These are phyloP conservation scores for Ornithoptera priamus DNA, from an alignment of 2,888 invertebrate species.

Conservation along the genomic window DNA sequence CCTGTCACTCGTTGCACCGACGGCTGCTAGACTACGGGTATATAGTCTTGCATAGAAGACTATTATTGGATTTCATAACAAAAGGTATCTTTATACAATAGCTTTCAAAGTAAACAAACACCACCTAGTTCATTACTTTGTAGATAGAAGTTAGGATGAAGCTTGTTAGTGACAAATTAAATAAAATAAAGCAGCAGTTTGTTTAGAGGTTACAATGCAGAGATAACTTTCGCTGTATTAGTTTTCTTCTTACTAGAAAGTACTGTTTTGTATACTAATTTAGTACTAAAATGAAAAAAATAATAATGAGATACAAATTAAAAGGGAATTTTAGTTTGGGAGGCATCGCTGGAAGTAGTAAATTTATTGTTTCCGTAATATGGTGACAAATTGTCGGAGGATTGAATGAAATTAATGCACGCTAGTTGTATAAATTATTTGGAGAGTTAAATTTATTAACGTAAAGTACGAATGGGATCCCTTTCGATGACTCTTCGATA, in stretches of 20 bases:
- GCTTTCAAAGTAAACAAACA: background rate
- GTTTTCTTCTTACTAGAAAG: too few relatives aligned
- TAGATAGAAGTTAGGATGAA: too few relatives aligned
- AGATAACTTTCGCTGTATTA: too few relatives aligned
- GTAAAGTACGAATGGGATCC: constrained; percentile 41
- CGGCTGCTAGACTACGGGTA: constrained; percentile 8
- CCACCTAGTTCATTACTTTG: too few relatives aligned
- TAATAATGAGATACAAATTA: too few relatives aligned
- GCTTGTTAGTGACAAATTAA: too few relatives aligned
- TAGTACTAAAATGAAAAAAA: too few relatives aligned
- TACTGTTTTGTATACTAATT: too few relatives aligned
- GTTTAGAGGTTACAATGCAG: too few relatives aligned
- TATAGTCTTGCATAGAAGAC: constrained; percentile 1
- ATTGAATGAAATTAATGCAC: background rate
- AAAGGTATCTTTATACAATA: constrained; percentile 6
- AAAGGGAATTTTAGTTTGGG: too few relatives aligned
- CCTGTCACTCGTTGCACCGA: constrained; percentile 23
- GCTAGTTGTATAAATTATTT: background rate
- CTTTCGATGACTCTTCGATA: constrained; percentile 54
- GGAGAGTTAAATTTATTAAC: constrained; percentile 7
- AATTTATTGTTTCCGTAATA: background rate
- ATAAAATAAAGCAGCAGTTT: too few relatives aligned
- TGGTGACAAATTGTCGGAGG: background rate
- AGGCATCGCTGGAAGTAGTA: background rate
- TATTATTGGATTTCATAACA: constrained; percentile 26